Conservation (phyloP, 2,797 vertebrate species). For the Falco concolor region DNA sequence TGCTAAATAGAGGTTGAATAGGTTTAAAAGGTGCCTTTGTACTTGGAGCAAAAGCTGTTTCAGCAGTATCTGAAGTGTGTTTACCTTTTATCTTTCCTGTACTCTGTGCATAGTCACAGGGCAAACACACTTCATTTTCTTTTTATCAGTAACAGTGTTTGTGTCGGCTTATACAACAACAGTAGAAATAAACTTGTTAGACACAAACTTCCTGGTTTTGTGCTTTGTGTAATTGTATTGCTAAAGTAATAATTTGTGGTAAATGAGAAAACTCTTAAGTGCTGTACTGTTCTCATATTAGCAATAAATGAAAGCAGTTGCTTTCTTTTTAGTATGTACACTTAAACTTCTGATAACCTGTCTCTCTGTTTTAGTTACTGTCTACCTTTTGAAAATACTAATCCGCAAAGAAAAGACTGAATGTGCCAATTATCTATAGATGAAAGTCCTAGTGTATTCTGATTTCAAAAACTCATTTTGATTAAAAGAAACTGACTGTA, state of each 20-base stretch:
- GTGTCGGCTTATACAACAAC: background rate
- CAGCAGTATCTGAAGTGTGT: background rate
- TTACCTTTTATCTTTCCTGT: background rate
- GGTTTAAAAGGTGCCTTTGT: background rate
- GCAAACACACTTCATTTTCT: background rate
- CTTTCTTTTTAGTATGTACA: background rate
- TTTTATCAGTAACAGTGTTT: background rate
- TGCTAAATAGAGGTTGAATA: background rate
- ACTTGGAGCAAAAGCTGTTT: background rate
- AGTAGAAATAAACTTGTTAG: background rate
- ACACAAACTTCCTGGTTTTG: background rate
- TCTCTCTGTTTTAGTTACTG: background rate
- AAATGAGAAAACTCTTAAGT: background rate
- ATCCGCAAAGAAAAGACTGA: background rate
- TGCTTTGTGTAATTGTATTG: background rate
- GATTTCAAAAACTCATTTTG: background rate
- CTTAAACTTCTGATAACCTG: background rate
- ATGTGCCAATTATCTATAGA: background rate
- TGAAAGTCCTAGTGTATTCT: background rate
- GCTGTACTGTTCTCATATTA: background rate
- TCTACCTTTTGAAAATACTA: background rate
- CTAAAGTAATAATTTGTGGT: background rate
- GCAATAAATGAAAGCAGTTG: background rate
- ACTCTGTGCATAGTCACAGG: background rate
- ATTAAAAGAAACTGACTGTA: background rate